Percentiles rank a stretch among this genome's conserved stretches.
These are phyloP conservation scores for Mylabris phalerata DNA, from an alignment of 1,140 invertebrate species.

Conservation along the genomic window DNA sequence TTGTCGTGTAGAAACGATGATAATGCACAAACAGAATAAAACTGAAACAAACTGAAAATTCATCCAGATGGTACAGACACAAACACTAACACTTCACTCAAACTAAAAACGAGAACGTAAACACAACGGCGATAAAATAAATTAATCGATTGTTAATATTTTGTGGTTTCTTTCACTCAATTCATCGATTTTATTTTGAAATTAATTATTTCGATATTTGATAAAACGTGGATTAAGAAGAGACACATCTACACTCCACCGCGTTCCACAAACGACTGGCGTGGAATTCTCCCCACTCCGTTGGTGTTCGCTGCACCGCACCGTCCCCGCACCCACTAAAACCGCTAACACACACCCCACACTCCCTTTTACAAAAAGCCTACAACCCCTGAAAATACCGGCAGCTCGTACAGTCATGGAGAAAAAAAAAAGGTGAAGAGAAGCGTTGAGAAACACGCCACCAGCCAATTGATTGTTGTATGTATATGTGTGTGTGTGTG, in stretches of 20 bases:
- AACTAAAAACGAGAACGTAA: no score
- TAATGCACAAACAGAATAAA: no score
- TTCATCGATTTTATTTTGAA: no score
- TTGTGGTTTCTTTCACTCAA: no score
- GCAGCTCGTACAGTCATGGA: conserved; percentile 20
- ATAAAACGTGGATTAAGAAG: no score
- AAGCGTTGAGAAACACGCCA: not conserved
- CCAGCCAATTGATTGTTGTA: conserved; percentile 4
- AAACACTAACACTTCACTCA: no score
- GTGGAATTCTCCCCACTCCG: conserved; percentile 17
- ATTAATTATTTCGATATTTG: no score
- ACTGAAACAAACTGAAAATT: no score
- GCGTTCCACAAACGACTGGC: conserved; percentile 34
- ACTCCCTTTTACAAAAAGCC: conserved; percentile 36
- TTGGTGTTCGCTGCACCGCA: conserved; percentile 1
- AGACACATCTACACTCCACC: conserved; percentile 21
- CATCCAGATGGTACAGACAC: no score
- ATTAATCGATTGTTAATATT: no score
- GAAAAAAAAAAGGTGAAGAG: conserved; percentile 1
- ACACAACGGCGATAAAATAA: no score
- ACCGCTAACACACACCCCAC: conserved; percentile 39
- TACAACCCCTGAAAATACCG: conserved; percentile 36
- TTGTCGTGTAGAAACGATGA: no score
- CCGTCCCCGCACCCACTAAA: conserved; percentile 20
- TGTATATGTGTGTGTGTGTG: not conserved